Evolutionary conservation across 2,113 vertebrate species (phyloP), one percentile per base, ranked within the genome.

Genomic region (Ochotona princeps): DNA sequence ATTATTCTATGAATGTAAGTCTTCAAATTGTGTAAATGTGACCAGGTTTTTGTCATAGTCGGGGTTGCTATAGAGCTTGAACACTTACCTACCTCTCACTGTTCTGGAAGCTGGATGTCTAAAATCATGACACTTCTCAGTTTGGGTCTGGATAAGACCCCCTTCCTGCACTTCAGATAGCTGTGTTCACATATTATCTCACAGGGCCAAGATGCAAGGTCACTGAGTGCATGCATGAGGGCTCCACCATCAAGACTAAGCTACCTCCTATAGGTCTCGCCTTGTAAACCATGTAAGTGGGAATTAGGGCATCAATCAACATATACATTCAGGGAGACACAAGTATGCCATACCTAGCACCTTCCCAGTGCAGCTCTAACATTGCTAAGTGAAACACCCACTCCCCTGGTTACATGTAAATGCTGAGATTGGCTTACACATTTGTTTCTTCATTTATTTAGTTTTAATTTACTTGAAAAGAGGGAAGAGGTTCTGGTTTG

Each of bases 161-260:
- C 30, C 28, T 49, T 30, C 35, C 54, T 81, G 21, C 61, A 5
- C n/a, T 8, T 65, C 18, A 47, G 26, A 54, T 23, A 20, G 44
- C 12, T 63, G 54, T 4, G 54, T 18, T 74, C 61, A 80, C 47
- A 35, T 60, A 30, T 44, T 44, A 49, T 38, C 1, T 3, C 51
- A 25, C 13, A 0, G 3, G 47, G 28, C 9, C 0, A 12, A 18
- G 44, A 72, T n/a, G 2, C 26, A 21, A 85, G 4, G 35, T 14
- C 28, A 47, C 17, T 44, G 57, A 65, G 32, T 13, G 10, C 18
- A 38, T 60, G 82, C 5, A 25, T 35, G 38, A 78, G 74, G 18
- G 14, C 54, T 63, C 28, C 30, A 17, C 28, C 30, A 17, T 83
- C 26, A 65, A 20, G 35, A 28, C n/a, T 8, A 70, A 76, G 17